These are phyloP conservation scores for Drosophila colorata DNA, from an alignment of 2,888 invertebrate genomes.

Conservation along the genomic window DNA sequence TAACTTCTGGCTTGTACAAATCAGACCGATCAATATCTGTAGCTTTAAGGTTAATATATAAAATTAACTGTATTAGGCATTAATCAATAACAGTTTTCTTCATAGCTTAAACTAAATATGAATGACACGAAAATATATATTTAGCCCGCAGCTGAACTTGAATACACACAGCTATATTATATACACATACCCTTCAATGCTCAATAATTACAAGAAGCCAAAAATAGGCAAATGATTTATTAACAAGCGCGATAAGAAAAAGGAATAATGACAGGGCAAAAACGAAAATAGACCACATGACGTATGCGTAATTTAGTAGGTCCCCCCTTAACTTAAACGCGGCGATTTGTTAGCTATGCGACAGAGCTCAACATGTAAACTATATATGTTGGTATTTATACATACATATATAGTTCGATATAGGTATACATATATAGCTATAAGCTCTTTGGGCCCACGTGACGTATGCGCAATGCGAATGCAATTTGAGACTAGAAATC, in stretches of 20 bases:
- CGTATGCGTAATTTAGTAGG: slow-evolving; percentile 15
- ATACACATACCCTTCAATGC: neutral
- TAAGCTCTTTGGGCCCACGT: slow-evolving; percentile 13
- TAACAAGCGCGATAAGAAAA: neutral
- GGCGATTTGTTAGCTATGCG: neutral
- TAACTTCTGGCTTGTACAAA: neutral
- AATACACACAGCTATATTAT: too few relatives aligned
- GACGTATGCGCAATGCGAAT: slow-evolving; percentile 32
- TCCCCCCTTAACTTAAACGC: neutral
- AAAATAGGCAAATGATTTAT: slow-evolving; percentile 19
- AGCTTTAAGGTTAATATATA: neutral
- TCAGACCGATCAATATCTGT: neutral
- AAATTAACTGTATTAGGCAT: slow-evolving; percentile 2
- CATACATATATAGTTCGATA: neutral
- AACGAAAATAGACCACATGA: neutral
- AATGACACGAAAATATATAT: too few relatives aligned
- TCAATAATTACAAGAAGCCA: neutral
- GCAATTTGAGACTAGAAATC: slow-evolving; percentile 19
- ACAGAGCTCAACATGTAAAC: neutral
- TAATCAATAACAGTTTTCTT: slow-evolving; percentile 25
- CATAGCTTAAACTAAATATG: neutral
- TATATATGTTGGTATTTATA: neutral
- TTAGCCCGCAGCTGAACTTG: too few relatives aligned
- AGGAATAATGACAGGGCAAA: neutral
- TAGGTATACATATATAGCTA: neutral